These are phyloP conservation scores for Cichlasoma orientale DNA, from an alignment of 2,797 vertebrate genomes.

Conservation along the genomic window DNA sequence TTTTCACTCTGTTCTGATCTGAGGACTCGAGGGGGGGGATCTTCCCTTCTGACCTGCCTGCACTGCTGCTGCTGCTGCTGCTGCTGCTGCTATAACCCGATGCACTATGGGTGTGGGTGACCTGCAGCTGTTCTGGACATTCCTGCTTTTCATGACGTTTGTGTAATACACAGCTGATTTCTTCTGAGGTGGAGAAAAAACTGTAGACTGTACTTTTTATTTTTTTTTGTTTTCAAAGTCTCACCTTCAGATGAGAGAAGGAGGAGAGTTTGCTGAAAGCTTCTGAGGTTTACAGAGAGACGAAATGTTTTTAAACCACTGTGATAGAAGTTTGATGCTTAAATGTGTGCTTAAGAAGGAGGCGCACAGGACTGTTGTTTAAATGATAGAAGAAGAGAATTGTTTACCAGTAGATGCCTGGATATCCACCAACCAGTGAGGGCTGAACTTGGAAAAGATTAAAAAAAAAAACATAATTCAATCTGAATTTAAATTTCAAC, in stretches of 20 bases:
- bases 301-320: rapidly evolving
- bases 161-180: not conserved
- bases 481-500: not conserved
- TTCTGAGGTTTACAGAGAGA: not conserved
- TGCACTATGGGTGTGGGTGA: not conserved
- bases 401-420: not conserved
- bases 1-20: not conserved
- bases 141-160: not conserved
- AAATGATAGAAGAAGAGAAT: not conserved
- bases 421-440: not conserved
- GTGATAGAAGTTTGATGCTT: not conserved
- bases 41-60: not conserved
- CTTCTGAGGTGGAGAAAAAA: not conserved
- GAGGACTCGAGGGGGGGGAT: not conserved
- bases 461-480: not conserved
- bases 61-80: not conserved
- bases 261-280: not conserved
- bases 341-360: not conserved
- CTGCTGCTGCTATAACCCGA: not conserved
- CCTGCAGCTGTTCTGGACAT: not conserved
- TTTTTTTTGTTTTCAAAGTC: not conserved
- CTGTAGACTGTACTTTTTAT: not conserved
- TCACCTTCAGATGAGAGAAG: not conserved
- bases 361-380: not conserved
- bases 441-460: not conserved